Conservation (phyloP, 2,113 vertebrate species). For the Syrrhaptes paradoxus region DNA sequence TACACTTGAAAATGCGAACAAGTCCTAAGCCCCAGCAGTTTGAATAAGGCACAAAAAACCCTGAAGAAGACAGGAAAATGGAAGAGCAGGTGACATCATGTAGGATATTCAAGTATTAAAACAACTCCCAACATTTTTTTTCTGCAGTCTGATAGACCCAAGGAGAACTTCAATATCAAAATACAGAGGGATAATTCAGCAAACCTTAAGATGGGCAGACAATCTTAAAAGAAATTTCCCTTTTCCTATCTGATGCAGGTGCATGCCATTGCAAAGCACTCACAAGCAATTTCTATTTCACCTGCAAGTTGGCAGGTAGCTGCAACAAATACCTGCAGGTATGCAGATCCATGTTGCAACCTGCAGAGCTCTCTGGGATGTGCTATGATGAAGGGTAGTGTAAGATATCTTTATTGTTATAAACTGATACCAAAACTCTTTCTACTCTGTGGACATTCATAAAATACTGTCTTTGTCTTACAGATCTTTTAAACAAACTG, state of each 20-base stretch:
- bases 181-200: not conserved
- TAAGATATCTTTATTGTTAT: not conserved
- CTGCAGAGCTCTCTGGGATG: not conserved
- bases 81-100: not conserved
- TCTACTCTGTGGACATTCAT: not conserved
- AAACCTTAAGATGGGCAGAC: not conserved
- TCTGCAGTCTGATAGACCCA: fast-evolving
- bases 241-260: not conserved
- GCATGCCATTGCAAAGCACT: not conserved
- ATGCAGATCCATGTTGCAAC: not conserved
- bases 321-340: not conserved
- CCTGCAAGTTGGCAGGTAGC: not conserved
- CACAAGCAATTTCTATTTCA: not conserved
- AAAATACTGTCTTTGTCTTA: not conserved
- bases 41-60: not conserved
- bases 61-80: not conserved
- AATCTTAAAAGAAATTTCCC: not conserved
- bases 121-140: not conserved
- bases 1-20: conserved; percentile 16
- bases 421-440: not conserved
- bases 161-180: not conserved
- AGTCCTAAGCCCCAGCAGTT: not conserved
- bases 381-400: not conserved
- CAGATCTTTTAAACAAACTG: not conserved
- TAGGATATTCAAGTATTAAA: not conserved